These are phyloP conservation scores for Oligia latruncula DNA, from an alignment of 2,888 invertebrate species.

Conservation along the genomic window DNA sequence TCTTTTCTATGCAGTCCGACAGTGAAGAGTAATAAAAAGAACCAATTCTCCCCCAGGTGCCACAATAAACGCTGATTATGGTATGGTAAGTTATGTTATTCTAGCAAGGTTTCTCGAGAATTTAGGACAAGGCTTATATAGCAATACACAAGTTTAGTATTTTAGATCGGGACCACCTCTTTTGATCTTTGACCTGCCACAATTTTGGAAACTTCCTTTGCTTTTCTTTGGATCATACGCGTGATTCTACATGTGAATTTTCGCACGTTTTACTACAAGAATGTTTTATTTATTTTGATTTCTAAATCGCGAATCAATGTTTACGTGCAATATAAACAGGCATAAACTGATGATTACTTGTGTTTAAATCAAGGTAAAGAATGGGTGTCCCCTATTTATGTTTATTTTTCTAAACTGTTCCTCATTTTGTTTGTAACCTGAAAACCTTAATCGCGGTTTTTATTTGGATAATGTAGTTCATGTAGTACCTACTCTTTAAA, in stretches of 20 bases:
- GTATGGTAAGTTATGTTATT: too few species aligned
- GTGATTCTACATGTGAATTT: constrained; percentile 5
- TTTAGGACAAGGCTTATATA: neutral
- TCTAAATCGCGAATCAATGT: constrained; percentile 37
- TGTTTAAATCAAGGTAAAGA: constrained; percentile 45
- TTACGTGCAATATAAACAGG: constrained; percentile 46
- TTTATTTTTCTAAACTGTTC: constrained; percentile 29
- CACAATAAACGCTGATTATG: neutral
- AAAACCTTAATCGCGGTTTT: constrained; percentile 8
- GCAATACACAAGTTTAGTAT: neutral
- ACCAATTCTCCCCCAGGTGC: neutral
- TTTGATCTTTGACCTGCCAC: neutral
- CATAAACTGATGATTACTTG: constrained; percentile 48
- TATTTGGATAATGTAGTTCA: neutral
- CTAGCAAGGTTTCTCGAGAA: neutral
- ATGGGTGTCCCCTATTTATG: constrained; percentile 39
- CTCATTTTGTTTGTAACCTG: constrained; percentile 13
- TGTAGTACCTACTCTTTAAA: neutral
- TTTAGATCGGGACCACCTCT: neutral
- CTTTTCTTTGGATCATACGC: neutral
- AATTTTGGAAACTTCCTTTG: neutral
- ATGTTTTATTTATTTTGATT: constrained; percentile 45
- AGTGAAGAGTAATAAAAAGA: neutral
- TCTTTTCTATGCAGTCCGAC: too few species aligned
- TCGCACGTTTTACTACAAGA: constrained; percentile 22